Percentiles rank a stretch among this genome's conserved stretches.
phyloP scores from a whole-genome alignment of 2,113 vertebrate genomes.

The Aramus guarauna region DNA sequence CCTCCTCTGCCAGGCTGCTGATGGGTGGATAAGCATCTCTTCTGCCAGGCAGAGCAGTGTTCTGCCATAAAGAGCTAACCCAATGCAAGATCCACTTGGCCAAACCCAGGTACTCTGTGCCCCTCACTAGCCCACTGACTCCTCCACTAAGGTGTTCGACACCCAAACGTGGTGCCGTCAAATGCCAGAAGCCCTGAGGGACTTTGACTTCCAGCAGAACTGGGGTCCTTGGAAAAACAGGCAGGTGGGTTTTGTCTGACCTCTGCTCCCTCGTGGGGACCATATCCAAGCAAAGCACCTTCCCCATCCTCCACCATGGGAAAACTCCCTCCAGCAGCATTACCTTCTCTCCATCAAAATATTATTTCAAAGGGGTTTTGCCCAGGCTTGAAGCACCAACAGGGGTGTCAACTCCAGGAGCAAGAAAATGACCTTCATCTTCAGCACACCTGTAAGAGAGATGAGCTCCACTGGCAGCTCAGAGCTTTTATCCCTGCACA shows the following conservation, averaged over 20 bases:
- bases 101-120: not conserved
- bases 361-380: not conserved
- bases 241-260: not conserved
- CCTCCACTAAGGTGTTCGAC: not conserved
- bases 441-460: not conserved
- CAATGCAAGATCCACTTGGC: no score
- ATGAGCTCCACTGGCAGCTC: not conserved
- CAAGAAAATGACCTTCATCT: not conserved
- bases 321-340: not conserved
- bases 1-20: not conserved
- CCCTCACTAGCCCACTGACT: not conserved
- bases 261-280: not conserved
- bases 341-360: not conserved
- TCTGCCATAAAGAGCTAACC: not conserved
- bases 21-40: not conserved
- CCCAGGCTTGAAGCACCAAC: not conserved
- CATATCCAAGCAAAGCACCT: not conserved
- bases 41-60: not conserved
- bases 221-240: not conserved
- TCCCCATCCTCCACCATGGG: not conserved
- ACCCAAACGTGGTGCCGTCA: fast-evolving
- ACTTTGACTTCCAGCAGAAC: not conserved
- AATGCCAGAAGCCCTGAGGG: not conserved
- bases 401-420: not conserved
- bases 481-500: no score